Evolutionary conservation across 2,888 invertebrate species (phyloP).

Genomic region (Macrophya annulata): DNA sequence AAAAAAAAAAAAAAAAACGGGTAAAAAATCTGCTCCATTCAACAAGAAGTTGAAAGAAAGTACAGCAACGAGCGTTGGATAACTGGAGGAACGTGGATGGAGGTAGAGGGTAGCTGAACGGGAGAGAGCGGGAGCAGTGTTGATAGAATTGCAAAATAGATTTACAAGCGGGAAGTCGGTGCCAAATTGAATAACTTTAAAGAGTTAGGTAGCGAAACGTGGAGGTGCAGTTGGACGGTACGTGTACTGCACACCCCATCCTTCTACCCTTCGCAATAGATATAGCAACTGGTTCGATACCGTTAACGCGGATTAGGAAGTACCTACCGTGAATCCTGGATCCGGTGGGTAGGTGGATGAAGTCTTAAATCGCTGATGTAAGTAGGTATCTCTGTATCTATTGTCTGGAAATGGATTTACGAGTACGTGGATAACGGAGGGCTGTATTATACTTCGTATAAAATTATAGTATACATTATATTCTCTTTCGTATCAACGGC

Average conservation of each 20-base stretch:
- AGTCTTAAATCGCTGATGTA: constrained; percentile 25
- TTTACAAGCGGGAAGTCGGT: constrained; percentile 68
- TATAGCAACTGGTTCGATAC: background rate
- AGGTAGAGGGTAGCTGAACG: background rate
- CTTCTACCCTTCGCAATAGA: background rate
- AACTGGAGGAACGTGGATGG: constrained; percentile 24
- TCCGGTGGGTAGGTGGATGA: constrained; percentile 8
- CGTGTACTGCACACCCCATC: background rate
- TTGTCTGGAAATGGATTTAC: constrained; percentile 5
- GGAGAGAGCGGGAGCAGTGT: constrained; percentile 52
- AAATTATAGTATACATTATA: background rate
- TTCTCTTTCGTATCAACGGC: background rate
- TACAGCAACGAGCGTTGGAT: constrained; percentile 17
- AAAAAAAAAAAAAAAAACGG: background rate
- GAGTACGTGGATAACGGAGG: background rate
- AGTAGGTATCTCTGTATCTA: constrained; percentile 17
- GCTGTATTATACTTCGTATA: background rate
- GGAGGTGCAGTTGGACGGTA: constrained; percentile 19
- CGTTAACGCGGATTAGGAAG: constrained; percentile 39
- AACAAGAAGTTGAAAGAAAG: constrained; percentile 30
- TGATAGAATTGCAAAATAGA: constrained; percentile 72
- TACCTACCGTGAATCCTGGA: constrained; percentile 29
- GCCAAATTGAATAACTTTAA: constrained; percentile 70
- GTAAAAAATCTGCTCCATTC: background rate
- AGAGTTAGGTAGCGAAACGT: constrained; percentile 64